phyloP scores from a whole-genome alignment of 2,797 vertebrate species.

The Tinamus major region DNA sequence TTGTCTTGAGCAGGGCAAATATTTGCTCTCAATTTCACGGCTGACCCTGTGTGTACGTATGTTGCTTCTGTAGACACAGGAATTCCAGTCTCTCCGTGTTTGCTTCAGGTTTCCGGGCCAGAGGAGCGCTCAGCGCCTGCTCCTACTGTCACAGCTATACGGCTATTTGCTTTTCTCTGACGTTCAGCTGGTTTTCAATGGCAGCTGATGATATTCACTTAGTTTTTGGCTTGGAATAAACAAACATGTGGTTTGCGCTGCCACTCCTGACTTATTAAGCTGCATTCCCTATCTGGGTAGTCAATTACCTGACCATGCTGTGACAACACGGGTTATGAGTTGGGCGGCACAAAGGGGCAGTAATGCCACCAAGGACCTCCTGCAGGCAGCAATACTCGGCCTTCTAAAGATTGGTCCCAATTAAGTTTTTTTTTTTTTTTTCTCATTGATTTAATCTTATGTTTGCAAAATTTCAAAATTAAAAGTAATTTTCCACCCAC shows the following conservation, averaged over 20 bases:
- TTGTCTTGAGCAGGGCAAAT: conserved; percentile 67
- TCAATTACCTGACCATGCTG: conserved; percentile 58
- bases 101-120: conserved; percentile 24
- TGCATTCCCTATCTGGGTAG: conserved; percentile 60
- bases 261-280: conserved; percentile 55
- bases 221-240: conserved; percentile 38
- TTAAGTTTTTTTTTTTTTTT: background rate
- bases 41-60: background rate
- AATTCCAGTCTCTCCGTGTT: conserved; percentile 39
- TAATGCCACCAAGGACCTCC: background rate
- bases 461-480: background rate
- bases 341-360: background rate
- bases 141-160: background rate
- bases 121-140: background rate
- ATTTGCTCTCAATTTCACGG: conserved; percentile 58
- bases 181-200: background rate
- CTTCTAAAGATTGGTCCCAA: background rate
- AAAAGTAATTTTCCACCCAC: background rate
- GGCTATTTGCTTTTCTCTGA: conserved; percentile 60
- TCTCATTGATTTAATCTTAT: background rate
- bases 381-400: background rate
- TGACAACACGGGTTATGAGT: conserved; percentile 24
- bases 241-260: conserved; percentile 21
- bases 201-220: conserved; percentile 45
- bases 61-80: background rate